These are phyloP conservation scores for Drosophila rufa DNA, from an alignment of 1,140 invertebrate species.

Conservation along the genomic window DNA sequence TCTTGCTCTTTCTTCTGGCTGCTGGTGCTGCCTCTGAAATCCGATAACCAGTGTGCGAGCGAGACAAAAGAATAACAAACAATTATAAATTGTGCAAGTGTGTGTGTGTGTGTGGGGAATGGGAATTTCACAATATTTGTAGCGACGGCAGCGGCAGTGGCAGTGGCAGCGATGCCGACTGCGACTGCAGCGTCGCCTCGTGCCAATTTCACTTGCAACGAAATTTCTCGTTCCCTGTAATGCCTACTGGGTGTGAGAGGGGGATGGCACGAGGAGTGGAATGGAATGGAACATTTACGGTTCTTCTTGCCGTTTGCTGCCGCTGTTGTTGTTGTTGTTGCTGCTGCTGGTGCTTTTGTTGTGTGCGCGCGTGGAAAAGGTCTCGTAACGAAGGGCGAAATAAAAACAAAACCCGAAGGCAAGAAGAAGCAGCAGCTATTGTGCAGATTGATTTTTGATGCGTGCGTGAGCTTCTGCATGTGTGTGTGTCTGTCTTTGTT, in stretches of 20 bases:
- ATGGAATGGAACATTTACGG: constrained; percentile 27
- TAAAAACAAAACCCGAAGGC: constrained; percentile 77
- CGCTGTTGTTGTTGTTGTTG: too few species aligned
- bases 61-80: constrained; percentile 82
- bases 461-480: constrained; percentile 9
- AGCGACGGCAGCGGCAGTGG: constrained; percentile 7
- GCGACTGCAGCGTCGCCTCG: constrained; percentile 45
- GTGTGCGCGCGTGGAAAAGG: constrained; percentile 72
- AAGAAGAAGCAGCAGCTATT: constrained; percentile 58
- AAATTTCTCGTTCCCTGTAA: constrained; percentile 59
- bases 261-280: constrained; percentile 1
- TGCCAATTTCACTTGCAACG: constrained; percentile 77
- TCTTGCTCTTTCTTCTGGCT: constrained; percentile 40
- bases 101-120: constrained; percentile 44
- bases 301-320: neutral
- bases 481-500: constrained; percentile 3
- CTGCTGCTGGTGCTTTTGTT: constrained; percentile 1
- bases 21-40: constrained; percentile 61
- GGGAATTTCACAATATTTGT: constrained; percentile 72
- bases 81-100: constrained; percentile 69
- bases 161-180: constrained; percentile 12
- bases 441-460: constrained; percentile 57
- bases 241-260: constrained; percentile 45
- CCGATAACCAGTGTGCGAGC: constrained; percentile 80
- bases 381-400: constrained; percentile 77